Evolutionary conservation across 2,113 vertebrate species (phyloP).

Genomic region (Cichladusa arquata): DNA sequence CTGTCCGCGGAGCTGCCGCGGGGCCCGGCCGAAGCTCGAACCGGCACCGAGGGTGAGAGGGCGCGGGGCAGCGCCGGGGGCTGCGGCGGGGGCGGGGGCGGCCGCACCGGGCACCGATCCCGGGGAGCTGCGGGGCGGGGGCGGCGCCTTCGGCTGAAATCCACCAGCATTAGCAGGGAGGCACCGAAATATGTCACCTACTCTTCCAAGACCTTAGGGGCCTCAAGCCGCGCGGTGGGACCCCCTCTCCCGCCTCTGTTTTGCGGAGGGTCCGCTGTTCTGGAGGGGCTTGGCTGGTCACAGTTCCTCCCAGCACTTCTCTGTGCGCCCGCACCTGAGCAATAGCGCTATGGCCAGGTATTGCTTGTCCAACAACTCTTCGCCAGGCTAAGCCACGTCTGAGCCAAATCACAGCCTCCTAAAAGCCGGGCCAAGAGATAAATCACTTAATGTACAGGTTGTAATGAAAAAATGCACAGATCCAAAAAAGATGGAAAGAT

Average conservation of each 20-base stretch:
- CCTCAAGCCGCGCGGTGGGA: not conserved
- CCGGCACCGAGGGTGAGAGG: fast-evolving
- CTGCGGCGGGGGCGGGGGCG: not conserved
- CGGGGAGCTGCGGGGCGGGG: not conserved
- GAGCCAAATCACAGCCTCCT: not conserved
- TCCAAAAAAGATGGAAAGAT: not conserved
- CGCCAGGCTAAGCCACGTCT: not conserved
- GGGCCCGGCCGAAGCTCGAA: not conserved
- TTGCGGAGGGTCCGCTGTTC: not conserved
- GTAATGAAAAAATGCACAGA: not conserved
- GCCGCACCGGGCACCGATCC: not conserved
- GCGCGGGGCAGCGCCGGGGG: not conserved
- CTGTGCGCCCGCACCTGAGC: not conserved
- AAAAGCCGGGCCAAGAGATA: not conserved
- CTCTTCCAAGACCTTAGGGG: not conserved
- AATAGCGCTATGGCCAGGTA: not conserved
- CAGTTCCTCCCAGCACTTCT: not conserved
- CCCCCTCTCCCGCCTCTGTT: not conserved
- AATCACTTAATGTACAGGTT: not conserved
- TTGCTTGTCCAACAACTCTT: not conserved
- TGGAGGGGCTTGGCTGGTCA: not conserved
- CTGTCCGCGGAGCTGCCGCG: not conserved
- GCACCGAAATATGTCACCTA: not conserved
- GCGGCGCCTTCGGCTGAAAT: not conserved
- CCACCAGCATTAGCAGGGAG: not conserved